These are phyloP conservation scores for Linurgus olivaceus DNA, from an alignment of 2,797 vertebrate genomes.

Conservation along the genomic window DNA sequence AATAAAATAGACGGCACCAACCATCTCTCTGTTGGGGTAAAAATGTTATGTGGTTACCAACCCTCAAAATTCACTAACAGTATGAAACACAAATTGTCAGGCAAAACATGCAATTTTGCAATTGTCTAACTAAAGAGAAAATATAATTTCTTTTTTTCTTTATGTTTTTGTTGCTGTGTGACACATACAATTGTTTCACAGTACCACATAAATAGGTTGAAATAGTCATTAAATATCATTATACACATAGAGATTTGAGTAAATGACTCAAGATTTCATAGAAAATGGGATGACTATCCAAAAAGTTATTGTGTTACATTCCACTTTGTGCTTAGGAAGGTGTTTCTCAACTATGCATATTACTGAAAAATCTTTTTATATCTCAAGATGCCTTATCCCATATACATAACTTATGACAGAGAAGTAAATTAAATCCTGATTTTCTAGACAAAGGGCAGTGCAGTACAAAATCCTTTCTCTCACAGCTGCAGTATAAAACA, in stretches of 20 bases:
- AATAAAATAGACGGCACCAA: background rate
- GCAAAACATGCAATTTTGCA: background rate
- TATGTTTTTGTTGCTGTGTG: background rate
- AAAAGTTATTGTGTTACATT: background rate
- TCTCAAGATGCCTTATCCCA: background rate
- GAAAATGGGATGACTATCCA: background rate
- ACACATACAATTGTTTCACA: background rate
- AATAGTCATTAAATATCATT: background rate
- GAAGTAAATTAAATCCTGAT: background rate
- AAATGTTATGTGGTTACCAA: background rate
- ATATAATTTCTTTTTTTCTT: fast-evolving
- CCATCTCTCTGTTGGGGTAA: background rate
- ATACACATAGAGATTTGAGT: background rate
- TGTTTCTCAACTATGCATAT: background rate
- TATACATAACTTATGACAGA: background rate
- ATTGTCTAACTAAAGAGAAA: background rate
- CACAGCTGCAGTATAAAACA: background rate
- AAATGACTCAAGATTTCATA: background rate
- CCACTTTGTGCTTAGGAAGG: background rate
- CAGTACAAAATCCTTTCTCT: background rate
- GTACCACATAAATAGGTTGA: background rate
- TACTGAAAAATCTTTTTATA: background rate
- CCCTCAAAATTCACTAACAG: background rate
- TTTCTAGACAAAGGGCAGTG: background rate
- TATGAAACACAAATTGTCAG: background rate